phyloP scores from a whole-genome alignment of 2,888 invertebrate genomes.

The Euspilapteryx auroguttella region DNA sequence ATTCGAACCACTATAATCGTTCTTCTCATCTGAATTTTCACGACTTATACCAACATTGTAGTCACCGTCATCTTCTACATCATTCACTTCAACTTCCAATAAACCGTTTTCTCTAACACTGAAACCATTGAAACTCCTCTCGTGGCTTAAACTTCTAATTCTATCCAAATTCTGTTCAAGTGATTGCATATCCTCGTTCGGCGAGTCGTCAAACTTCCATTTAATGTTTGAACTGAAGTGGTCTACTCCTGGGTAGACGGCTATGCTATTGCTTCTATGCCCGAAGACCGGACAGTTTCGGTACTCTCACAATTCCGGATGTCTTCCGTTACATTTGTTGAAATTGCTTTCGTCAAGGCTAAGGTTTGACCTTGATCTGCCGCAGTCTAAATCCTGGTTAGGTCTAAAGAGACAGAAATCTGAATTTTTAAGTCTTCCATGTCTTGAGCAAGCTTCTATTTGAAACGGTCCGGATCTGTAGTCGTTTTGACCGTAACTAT shows the following conservation, averaged over 20 bases:
- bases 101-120: conserved; percentile 37
- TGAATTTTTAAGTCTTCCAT: conserved; percentile 47
- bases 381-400: conserved; percentile 37
- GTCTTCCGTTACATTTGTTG: conserved; percentile 50
- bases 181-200: conserved; percentile 29
- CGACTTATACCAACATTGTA: conserved; percentile 26
- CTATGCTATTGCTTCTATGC: conserved; percentile 56
- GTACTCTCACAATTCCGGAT: conserved; percentile 58
- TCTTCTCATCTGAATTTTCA: conserved; percentile 41
- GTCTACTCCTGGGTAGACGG: conserved; percentile 48
- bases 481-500: conserved; percentile 39
- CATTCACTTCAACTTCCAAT: conserved; percentile 49
- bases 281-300: conserved; percentile 55
- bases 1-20: conserved; percentile 35
- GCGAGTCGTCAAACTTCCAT: conserved; percentile 49
- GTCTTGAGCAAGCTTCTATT: conserved; percentile 49
- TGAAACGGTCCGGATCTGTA: conserved; percentile 43
- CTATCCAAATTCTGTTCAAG: conserved; percentile 52
- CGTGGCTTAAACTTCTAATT: conserved; percentile 48
- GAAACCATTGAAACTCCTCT: conserved; percentile 34
- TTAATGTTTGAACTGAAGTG: conserved; percentile 51
- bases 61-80: conserved; percentile 35
- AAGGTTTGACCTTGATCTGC: conserved; percentile 48
- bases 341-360: conserved; percentile 52
- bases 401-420: conserved; percentile 50